A percentile compares a stretch with the other conserved stretches of the same genome.
Evolutionary conservation across 2,888 invertebrate genomes (phyloP).

Genomic region (Callyntrura guangdongensis): DNA sequence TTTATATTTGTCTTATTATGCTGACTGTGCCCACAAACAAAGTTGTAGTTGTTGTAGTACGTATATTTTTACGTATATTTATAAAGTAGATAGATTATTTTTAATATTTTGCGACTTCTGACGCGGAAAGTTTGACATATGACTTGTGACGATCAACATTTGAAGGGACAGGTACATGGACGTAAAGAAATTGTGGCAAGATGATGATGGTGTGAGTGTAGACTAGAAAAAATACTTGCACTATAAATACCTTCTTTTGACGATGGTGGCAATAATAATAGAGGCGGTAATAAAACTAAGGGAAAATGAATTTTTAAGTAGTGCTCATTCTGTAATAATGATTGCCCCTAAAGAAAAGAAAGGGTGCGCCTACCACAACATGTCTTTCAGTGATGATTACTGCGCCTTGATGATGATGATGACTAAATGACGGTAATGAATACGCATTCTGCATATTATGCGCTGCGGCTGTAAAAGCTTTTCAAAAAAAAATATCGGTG

Average conservation of each 20-base stretch:
- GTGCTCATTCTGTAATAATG: conserved; percentile 60
- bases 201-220: background rate
- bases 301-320: conserved; percentile 62
- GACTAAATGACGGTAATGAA: conserved; percentile 55
- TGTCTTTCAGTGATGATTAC: conserved; percentile 57
- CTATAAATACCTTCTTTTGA: conserved; percentile 9
- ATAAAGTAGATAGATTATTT: background rate
- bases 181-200: conserved; percentile 7
- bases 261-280: conserved; percentile 55
- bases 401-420: conserved; percentile 28
- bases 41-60: background rate
- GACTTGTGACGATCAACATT: conserved; percentile 37
- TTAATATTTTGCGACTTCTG: conserved; percentile 35
- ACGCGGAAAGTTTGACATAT: conserved; percentile 66
- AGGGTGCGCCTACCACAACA: conserved; percentile 75
- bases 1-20: conserved; percentile 4
- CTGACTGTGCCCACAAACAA: background rate
- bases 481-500: conserved; percentile 46
- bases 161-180: background rate
- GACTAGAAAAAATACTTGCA: background rate
- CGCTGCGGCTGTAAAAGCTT: background rate
- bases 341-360: conserved; percentile 61
- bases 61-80: background rate
- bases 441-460: background rate
- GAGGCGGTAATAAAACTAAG: conserved; percentile 56